Evolutionary conservation across 2,113 vertebrate genomes (phyloP).

Genomic region (Ceyx margarethae): DNA sequence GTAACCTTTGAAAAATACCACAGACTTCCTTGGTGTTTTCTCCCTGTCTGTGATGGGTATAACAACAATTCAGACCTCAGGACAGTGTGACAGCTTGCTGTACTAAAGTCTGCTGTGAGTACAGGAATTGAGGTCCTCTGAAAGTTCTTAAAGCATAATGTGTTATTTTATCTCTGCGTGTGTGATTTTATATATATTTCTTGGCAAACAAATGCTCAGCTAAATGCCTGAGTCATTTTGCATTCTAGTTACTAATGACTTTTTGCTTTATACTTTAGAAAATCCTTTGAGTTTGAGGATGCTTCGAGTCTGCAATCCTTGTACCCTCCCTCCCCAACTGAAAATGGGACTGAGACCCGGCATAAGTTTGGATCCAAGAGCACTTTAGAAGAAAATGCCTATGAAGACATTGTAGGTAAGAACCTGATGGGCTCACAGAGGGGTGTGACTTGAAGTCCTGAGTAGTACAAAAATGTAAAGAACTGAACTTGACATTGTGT

Average conservation of each 20-base stretch:
- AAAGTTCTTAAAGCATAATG: background rate
- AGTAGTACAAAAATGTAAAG: conserved; percentile 20
- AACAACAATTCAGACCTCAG: background rate
- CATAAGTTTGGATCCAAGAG: conserved; percentile 89
- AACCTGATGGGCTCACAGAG: background rate
- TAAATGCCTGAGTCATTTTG: background rate
- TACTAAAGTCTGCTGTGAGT: background rate
- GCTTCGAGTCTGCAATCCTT: conserved; percentile 86
- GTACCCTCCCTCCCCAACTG: conserved; percentile 86
- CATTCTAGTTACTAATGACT: background rate
- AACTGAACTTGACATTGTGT: background rate
- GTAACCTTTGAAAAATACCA: background rate
- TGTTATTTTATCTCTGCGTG: background rate
- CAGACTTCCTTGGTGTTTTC: background rate
- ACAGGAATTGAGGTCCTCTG: background rate
- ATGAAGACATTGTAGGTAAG: conserved; percentile 98
- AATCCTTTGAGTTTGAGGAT: conserved; percentile 94
- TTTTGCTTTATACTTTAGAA: conserved; percentile 76
- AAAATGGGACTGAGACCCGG: conserved; percentile 89
- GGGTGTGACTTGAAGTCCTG: background rate
- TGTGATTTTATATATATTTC: background rate
- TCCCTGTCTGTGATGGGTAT: background rate
- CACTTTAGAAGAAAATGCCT: conserved; percentile 98
- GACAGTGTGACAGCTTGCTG: background rate
- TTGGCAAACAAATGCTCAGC: background rate